These are phyloP conservation scores for Eumaeus atala DNA, from an alignment of 1,140 invertebrate genomes.

Conservation along the genomic window DNA sequence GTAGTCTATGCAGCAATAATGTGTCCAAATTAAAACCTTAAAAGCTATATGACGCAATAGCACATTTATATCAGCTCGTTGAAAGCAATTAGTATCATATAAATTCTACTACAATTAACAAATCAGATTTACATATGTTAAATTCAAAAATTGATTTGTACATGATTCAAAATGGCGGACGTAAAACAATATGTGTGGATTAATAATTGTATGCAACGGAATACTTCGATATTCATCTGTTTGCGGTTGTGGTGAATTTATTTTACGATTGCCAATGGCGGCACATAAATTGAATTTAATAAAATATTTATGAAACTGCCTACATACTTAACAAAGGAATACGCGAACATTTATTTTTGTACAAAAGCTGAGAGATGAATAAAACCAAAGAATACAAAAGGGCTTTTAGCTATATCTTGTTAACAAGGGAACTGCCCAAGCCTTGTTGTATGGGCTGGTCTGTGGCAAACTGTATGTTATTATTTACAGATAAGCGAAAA, in stretches of 20 bases:
- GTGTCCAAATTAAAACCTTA: background rate
- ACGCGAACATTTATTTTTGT: background rate
- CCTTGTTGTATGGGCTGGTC: too few relatives aligned
- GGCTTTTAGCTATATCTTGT: too few relatives aligned
- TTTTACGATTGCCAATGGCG: constrained; percentile 3
- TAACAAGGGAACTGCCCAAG: too few relatives aligned
- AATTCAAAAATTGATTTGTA: too few relatives aligned
- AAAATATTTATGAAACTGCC: background rate
- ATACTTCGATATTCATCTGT: constrained; percentile 7
- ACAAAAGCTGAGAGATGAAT: too few relatives aligned
- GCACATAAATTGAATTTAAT: constrained; percentile 3
- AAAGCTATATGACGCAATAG: constrained; percentile 3
- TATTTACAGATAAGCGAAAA: too few relatives aligned
- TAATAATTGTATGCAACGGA: background rate
- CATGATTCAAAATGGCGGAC: constrained; percentile 8
- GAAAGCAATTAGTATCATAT: background rate
- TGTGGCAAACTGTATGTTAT: too few relatives aligned
- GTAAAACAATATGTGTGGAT: constrained; percentile 1
- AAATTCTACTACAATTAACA: constrained; percentile 31
- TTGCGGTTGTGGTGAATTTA: background rate
- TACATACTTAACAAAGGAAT: background rate
- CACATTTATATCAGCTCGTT: too few relatives aligned
- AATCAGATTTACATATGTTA: too few relatives aligned
- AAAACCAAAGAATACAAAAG: too few relatives aligned
- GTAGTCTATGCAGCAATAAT: too few relatives aligned